phyloP scores from a whole-genome alignment of 2,113 vertebrate genomes.

The Dermatemys mawii region DNA sequence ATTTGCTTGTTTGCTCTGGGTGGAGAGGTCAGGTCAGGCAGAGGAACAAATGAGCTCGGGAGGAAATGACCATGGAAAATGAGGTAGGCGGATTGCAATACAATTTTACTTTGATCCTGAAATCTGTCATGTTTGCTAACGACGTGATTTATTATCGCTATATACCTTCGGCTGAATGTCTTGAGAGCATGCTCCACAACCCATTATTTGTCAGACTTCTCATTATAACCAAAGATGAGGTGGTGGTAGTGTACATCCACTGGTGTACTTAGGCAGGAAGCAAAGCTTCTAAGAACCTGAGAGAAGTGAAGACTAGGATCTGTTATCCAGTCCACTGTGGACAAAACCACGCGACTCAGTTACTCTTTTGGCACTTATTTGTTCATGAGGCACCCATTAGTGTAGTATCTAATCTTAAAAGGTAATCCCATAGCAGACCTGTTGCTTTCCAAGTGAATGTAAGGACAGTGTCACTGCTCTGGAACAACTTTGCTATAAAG shows the following conservation, averaged over 20 bases:
- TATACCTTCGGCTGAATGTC: not conserved
- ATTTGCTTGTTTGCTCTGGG: not conserved
- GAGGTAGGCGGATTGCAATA: not conserved
- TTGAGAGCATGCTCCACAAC: not conserved
- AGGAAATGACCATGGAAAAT: not conserved
- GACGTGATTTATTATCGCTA: not conserved
- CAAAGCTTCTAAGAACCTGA: not conserved
- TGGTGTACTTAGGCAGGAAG: not conserved
- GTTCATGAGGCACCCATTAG: not conserved
- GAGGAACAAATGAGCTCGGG: not conserved
- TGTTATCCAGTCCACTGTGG: not conserved
- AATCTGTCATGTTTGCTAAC: not conserved
- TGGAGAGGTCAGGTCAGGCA: conserved; percentile 4
- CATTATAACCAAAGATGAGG: not conserved
- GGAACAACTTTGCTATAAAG: not conserved
- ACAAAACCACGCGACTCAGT: not conserved
- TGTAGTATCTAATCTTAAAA: not conserved
- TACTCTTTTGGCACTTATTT: not conserved
- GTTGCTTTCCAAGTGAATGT: not conserved
- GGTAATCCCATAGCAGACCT: not conserved
- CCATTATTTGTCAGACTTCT: not conserved
- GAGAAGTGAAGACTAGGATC: not conserved
- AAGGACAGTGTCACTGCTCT: not conserved
- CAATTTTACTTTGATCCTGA: not conserved
- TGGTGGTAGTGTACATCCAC: not conserved